These are phyloP conservation scores for Cheilosia impressa DNA, from an alignment of 2,888 invertebrate genomes.

Conservation along the genomic window DNA sequence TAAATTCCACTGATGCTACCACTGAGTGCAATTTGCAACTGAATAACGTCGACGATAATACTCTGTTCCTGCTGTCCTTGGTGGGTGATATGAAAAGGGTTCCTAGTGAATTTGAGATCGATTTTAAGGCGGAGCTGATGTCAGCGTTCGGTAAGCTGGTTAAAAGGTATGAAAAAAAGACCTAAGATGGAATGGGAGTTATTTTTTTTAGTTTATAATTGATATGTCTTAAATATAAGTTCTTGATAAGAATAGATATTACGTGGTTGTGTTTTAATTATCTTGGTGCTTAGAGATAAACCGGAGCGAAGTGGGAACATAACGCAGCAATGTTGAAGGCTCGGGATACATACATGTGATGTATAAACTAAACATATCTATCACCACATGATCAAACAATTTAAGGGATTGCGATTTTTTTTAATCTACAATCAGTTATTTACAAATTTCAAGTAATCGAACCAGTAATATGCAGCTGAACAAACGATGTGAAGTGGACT, in stretches of 20 bases:
- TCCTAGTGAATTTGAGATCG: background rate
- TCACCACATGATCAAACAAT: too few relatives aligned
- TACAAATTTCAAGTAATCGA: too few relatives aligned
- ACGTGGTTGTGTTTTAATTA: background rate
- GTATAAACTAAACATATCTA: too few relatives aligned
- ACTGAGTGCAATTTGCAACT: constrained; percentile 14
- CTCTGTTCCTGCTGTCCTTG: constrained; percentile 23
- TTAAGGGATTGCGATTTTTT: too few relatives aligned
- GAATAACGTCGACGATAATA: background rate
- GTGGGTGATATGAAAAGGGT: constrained; percentile 11
- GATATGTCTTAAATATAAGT: background rate
- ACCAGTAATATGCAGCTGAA: too few relatives aligned
- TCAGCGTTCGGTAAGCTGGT: background rate
- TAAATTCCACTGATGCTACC: background rate
- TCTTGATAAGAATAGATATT: background rate
- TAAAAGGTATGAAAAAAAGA: constrained; percentile 5
- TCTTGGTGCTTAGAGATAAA: background rate
- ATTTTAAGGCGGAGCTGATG: constrained; percentile 14
- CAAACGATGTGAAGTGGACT: too few relatives aligned
- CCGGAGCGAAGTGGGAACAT: too few relatives aligned
- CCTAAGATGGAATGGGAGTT: background rate
- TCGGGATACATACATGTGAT: too few relatives aligned
- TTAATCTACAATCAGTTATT: too few relatives aligned
- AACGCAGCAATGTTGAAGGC: too few relatives aligned
- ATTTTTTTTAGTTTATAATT: background rate